These are phyloP conservation scores for Rhabdomys dilectus DNA, from an alignment of 2,113 vertebrate species.

Conservation along the genomic window DNA sequence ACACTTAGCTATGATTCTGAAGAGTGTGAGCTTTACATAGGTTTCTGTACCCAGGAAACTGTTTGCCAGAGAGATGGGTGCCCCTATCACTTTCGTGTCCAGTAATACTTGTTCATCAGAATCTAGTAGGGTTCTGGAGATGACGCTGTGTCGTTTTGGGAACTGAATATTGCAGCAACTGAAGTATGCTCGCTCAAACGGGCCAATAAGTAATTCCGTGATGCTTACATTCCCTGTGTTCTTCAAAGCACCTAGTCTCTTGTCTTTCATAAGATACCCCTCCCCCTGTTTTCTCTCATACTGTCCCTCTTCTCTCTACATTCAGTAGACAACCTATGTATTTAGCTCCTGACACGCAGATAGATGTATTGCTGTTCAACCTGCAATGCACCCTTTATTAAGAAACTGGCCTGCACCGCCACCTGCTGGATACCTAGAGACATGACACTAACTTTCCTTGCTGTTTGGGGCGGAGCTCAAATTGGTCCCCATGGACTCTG, in stretches of 20 bases:
- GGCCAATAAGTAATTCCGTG: background rate
- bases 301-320: background rate
- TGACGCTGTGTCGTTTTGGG: background rate
- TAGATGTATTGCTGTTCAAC: too few species aligned
- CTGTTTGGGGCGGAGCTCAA: background rate
- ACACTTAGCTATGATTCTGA: background rate
- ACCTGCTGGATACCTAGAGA: background rate
- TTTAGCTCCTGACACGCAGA: background rate
- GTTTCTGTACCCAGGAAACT: background rate
- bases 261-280: background rate
- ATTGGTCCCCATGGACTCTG: background rate
- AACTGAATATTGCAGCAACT: background rate
- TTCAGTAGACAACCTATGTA: background rate
- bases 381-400: background rate
- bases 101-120: background rate
- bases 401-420: background rate
- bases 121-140: background rate
- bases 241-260: background rate
- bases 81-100: background rate
- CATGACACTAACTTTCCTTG: background rate
- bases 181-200: background rate
- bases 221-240: background rate
- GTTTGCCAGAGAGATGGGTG: background rate
- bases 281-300: background rate
- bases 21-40: background rate